Base-by-base conservation (phyloP, 2,113 vertebrate genomes). In the Lonchura striata region DNA sequence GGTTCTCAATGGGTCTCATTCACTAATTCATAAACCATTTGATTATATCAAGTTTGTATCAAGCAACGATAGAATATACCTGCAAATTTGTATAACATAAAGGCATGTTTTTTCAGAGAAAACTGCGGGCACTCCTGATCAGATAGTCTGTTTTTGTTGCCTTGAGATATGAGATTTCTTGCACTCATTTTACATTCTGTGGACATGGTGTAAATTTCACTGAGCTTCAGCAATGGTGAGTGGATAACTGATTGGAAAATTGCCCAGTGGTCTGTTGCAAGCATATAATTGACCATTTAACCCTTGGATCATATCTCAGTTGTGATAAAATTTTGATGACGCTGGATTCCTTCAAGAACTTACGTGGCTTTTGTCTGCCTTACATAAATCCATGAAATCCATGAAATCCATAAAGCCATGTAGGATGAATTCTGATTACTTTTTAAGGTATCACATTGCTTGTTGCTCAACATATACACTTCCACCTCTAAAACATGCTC, bases 201-300 rank as follows among this genome's bases (percentile, higher is more conserved):
- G 56, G 66, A 68, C n/a, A 39, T 2, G 7, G 68, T 74, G 46
- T 70, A 54, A 82, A 86, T 93, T 94, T 92, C 35, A 66, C 39
- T 50, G 66, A 77, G n/a, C 35, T 92, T 88, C 57, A 83, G 42
- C 68, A 61, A 35, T 31, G 59, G 42, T 86, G 59, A 61, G 41
- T 69, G n/a, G 68, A 61, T 80, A 54, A 56, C 68, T 92, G 82
- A 74, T 74, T 97, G 95, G 74, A 96, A 96, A 82, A 95, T 39
- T 93, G 82, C 93, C 94, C 87, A 90, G 47, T 65, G 74, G 80
- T 54, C 86, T 92, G 47, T 28, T 79, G 47, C 39, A 82, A 75
- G 53, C 61, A 78, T 76, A 57, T 79, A 88, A 96, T 75, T 84
- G 56, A 85, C 69, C 49, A 70, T 86, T 96, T 91, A 82, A 88